Conservation (phyloP, 2,888 invertebrate genomes). For the Eristalis pertinax region DNA sequence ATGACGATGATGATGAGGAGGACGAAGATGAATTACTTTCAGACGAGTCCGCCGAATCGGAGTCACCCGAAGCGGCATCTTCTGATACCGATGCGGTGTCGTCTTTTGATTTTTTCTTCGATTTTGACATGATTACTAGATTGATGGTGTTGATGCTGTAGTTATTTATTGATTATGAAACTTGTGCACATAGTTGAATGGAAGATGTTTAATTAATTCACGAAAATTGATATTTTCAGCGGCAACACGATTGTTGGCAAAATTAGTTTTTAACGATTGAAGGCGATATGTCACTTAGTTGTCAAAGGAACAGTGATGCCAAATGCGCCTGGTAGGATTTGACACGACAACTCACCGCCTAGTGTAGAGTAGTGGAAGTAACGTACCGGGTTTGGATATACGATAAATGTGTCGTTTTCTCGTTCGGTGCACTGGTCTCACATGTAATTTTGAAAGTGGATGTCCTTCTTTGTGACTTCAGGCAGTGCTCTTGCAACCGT, state of each 20-base stretch:
- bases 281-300: constrained; percentile 28
- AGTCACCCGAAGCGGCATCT: constrained; percentile 30
- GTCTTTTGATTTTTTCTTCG: constrained; percentile 40
- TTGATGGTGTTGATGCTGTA: not conserved
- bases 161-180: not conserved
- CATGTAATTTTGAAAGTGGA: too few species aligned
- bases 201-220: constrained; percentile 9
- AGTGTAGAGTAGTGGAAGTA: not conserved
- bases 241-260: constrained; percentile 38
- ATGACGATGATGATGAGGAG: constrained; percentile 53
- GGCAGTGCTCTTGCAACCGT: too few species aligned
- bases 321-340: not conserved
- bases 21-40: constrained; percentile 64
- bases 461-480: too few species aligned
- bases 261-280: constrained; percentile 30
- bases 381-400: not conserved
- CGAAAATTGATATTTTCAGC: constrained; percentile 44
- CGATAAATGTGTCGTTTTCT: not conserved
- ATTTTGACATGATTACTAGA: constrained; percentile 46
- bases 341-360: not conserved
- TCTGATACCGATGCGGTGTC: constrained; percentile 38
- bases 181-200: not conserved
- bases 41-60: constrained; percentile 50
- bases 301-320: constrained; percentile 30
- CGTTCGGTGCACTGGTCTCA: not conserved